A percentile compares a stretch with the other conserved stretches of the same genome.
These are phyloP conservation scores for Phaethornis superciliosus DNA, from an alignment of 2,113 vertebrate genomes.

Conservation along the genomic window DNA sequence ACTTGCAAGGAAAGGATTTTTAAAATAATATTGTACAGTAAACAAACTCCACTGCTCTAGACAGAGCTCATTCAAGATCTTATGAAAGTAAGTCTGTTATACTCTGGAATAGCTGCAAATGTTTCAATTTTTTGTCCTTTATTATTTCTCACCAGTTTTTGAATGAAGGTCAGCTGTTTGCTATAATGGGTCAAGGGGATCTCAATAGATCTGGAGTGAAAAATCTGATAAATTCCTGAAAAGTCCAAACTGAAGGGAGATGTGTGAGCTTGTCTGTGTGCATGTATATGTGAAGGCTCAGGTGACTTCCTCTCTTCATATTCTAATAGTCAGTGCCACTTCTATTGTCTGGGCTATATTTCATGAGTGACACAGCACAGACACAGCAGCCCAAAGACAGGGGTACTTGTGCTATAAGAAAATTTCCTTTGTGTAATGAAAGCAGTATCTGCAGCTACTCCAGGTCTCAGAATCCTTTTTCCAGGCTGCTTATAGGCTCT, in stretches of 20 bases:
- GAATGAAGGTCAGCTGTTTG: neutral
- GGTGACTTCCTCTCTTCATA: neutral
- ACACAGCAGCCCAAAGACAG: neutral
- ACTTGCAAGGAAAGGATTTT: conserved; percentile 42
- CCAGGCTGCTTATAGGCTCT: neutral
- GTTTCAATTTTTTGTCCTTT: conserved; percentile 21
- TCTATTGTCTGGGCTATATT: neutral
- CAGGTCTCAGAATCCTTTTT: neutral
- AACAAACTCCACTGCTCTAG: neutral
- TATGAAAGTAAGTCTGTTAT: neutral
- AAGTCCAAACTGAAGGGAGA: neutral
- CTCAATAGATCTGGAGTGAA: neutral
- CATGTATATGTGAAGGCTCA: neutral
- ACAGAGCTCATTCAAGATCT: neutral
- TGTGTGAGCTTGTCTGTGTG: no score
- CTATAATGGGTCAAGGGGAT: neutral
- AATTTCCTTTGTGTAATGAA: neutral
- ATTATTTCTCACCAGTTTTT: neutral
- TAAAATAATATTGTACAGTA: conserved; percentile 22
- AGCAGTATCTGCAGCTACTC: neutral
- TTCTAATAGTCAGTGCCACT: neutral
- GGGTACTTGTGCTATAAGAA: neutral
- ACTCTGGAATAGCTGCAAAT: neutral
- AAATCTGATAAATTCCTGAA: neutral
- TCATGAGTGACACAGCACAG: neutral